A percentile compares a stretch with the other conserved stretches of the same genome.
Conservation (phyloP, 2,113 vertebrate species). For the Electrona antarctica region DNA sequence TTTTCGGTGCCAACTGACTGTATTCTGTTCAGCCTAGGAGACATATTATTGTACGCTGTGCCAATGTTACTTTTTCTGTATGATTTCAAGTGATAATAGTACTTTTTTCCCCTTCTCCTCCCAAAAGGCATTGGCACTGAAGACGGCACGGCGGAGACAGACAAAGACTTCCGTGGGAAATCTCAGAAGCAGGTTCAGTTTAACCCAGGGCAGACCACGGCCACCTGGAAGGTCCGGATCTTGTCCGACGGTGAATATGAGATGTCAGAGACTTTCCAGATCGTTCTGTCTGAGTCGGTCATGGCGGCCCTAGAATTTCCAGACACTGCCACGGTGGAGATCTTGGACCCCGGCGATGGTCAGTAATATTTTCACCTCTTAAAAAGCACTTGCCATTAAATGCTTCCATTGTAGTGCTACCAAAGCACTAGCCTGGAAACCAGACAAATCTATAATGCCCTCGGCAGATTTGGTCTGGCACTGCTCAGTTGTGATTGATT, state of each 20-base stretch:
- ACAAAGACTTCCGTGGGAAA: slow-evolving; percentile 93
- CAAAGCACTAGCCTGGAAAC: no score
- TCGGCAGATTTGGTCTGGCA: no score
- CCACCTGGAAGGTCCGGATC: slow-evolving; percentile 89
- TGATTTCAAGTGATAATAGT: neutral
- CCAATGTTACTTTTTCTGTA: no score
- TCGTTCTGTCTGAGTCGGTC: slow-evolving; percentile 90
- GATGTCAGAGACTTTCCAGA: slow-evolving; percentile 88
- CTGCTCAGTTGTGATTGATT: no score
- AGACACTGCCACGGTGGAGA: slow-evolving; percentile 83
- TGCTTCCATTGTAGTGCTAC: no score
- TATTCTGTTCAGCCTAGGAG: no score
- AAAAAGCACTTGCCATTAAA: no score
- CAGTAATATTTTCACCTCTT: slow-evolving; percentile 45
- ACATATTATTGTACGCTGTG: no score
- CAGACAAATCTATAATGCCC: no score
- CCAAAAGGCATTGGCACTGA: slow-evolving; percentile 87
- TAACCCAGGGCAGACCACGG: slow-evolving; percentile 91
- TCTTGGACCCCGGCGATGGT: slow-evolving; percentile 93
- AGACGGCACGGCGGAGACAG: slow-evolving; percentile 88
- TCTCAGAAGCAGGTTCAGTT: slow-evolving; percentile 96
- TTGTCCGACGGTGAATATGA: slow-evolving; percentile 86
- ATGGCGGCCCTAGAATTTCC: slow-evolving; percentile 92
- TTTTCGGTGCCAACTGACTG: no score
- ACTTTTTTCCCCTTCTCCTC: neutral